A percentile compares a stretch with the other conserved stretches of the same genome.
phyloP scores from a whole-genome alignment of 2,888 invertebrate genomes.

The Endomychus coccineus region DNA sequence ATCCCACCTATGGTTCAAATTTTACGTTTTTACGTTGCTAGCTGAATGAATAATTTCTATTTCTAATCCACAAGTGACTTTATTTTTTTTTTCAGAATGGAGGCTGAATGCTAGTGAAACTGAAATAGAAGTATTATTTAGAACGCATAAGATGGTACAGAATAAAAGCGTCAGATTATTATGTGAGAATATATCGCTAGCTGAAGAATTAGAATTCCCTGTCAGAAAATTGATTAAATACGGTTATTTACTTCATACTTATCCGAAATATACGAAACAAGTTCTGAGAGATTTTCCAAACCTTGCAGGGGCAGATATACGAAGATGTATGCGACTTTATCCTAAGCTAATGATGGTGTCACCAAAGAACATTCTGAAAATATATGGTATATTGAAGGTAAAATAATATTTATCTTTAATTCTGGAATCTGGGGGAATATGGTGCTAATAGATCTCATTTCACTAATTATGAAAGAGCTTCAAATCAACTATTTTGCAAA shows the following conservation, averaged over 20 bases:
- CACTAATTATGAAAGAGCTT: too few relatives aligned
- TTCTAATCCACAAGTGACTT: too few relatives aligned
- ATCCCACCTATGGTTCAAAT: too few relatives aligned
- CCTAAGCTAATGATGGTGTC: slow-evolving; percentile 59
- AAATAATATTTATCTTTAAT: too few relatives aligned
- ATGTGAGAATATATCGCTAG: slow-evolving; percentile 49
- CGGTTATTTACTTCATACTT: slow-evolving; percentile 52
- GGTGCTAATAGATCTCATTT: too few relatives aligned
- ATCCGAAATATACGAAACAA: slow-evolving; percentile 51
- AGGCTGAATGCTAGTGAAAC: slow-evolving; percentile 40
- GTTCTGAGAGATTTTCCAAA: slow-evolving; percentile 50
- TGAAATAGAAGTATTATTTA: slow-evolving; percentile 38
- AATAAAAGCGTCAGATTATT: slow-evolving; percentile 47
- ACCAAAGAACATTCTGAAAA: slow-evolving; percentile 49
- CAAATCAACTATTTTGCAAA: too few relatives aligned
- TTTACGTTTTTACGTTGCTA: neutral
- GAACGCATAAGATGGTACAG: slow-evolving; percentile 36
- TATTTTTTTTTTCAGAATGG: slow-evolving; percentile 36
- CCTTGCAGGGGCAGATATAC: slow-evolving; percentile 51
- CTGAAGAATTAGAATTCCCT: slow-evolving; percentile 52
- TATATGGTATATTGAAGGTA: slow-evolving; percentile 48
- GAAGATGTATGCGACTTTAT: slow-evolving; percentile 47
- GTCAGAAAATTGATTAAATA: slow-evolving; percentile 49
- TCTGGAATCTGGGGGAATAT: too few relatives aligned
- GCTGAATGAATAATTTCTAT: neutral